Evolutionary conservation across 2,113 vertebrate genomes (phyloP).

Genomic region (Chascanopsetta lugubris): DNA sequence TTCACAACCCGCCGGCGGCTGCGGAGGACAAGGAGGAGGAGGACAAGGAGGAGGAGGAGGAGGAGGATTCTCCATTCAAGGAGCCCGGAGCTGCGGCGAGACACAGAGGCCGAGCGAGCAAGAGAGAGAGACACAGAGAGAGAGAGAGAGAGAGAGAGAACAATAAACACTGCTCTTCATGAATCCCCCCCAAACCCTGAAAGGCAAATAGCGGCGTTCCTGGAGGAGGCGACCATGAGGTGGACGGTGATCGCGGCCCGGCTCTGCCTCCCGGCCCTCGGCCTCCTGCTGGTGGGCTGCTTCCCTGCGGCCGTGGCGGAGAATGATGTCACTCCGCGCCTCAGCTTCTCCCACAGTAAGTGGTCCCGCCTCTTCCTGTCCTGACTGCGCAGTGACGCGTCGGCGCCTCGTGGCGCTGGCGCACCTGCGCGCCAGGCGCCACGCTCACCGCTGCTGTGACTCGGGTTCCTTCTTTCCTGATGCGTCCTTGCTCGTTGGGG

Average conservation of each 20-base stretch:
- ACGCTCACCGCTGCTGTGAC: too few relatives aligned
- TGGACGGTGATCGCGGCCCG: conserved; percentile 65
- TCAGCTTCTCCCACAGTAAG: conserved; percentile 83
- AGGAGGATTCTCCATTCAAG: conserved; percentile 44
- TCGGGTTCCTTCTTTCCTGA: too few relatives aligned
- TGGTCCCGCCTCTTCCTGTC: conserved; percentile 22
- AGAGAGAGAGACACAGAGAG: conserved; percentile 19
- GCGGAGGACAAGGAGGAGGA: too few relatives aligned
- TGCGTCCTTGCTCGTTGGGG: too few relatives aligned
- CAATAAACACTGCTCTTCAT: conserved; percentile 61
- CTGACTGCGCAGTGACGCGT: background rate
- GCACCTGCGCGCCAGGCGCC: too few relatives aligned
- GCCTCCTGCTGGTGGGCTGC: conserved; percentile 57
- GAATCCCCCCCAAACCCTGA: conserved; percentile 71
- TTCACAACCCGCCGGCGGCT: conserved; percentile 20
- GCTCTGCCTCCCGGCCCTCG: conserved; percentile 56
- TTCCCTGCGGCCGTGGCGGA: conserved; percentile 56
- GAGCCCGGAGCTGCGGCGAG: conserved; percentile 26
- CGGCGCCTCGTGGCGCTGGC: too few relatives aligned
- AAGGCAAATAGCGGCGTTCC: conserved; percentile 56
- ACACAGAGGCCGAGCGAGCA: conserved; percentile 14
- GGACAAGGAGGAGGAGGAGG: too few relatives aligned
- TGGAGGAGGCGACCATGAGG: conserved; percentile 46
- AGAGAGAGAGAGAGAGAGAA: background rate
- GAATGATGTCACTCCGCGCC: conserved; percentile 80